Conservation (phyloP, 2,113 vertebrate genomes). For the sheep (Ovis aries) region ARS-UI_Ramb_v3.0 NC_056059.1:77477501-77478000, state of each 20-base stretch:
- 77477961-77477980: not conserved
- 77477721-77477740: not conserved
- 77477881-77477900: not conserved
- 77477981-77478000: not conserved
- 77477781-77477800: conserved; percentile 38
- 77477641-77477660: conserved; percentile 40
- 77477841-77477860: conserved; percentile 58
- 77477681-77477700: conserved; percentile 21
- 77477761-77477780: not conserved
- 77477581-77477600: not conserved
- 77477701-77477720: not conserved
- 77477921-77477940: not conserved
- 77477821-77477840: conserved; percentile 20
- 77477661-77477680: conserved; percentile 29
- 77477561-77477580: not conserved
- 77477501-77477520: conserved; percentile 62
- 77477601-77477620: conserved; percentile 50
- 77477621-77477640: conserved; percentile 47
- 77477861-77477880: conserved; percentile 51
- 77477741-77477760: not conserved
- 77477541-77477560: conserved; percentile 47
- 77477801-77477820: conserved; percentile 38
- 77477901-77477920: conserved; percentile 53
- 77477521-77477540: conserved; percentile 47
- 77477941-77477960: not conserved